Conservation (phyloP, 2,888 invertebrate genomes). For the Candidula unifasciata region DNA sequence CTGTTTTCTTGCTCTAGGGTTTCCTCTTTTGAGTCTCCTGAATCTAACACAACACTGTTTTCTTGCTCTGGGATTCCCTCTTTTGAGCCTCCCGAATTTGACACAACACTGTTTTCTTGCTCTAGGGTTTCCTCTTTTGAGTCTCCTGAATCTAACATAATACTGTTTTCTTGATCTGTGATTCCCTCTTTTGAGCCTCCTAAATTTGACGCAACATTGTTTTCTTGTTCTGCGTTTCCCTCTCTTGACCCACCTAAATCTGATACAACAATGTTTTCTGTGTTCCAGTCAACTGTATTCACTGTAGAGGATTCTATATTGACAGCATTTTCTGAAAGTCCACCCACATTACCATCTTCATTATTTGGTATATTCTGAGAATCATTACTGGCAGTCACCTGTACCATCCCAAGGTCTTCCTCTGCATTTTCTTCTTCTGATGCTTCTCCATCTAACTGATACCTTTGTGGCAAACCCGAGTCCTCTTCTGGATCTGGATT, state of each 20-base stretch:
- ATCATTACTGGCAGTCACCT: not conserved
- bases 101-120: not conserved
- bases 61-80: not conserved
- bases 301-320: not conserved
- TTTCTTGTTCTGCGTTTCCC: not conserved
- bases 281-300: not conserved
- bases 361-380: not conserved
- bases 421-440: constrained; percentile 34
- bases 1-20: too few species aligned
- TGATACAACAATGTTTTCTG: not conserved
- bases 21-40: too few species aligned
- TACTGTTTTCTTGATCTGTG: too few species aligned
- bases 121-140: too few species aligned
- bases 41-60: too few species aligned
- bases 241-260: not conserved
- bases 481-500: constrained; percentile 58
- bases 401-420: constrained; percentile 30
- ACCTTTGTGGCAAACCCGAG: constrained; percentile 43
- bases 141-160: too few species aligned
- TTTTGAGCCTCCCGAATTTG: not conserved
- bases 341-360: not conserved
- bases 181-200: not conserved
- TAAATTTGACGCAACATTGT: not conserved
- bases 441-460: not conserved
- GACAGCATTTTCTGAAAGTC: not conserved